These are phyloP conservation scores for Drosophila albomicans DNA, from an alignment of 1,140 invertebrate genomes.

Conservation along the genomic window DNA sequence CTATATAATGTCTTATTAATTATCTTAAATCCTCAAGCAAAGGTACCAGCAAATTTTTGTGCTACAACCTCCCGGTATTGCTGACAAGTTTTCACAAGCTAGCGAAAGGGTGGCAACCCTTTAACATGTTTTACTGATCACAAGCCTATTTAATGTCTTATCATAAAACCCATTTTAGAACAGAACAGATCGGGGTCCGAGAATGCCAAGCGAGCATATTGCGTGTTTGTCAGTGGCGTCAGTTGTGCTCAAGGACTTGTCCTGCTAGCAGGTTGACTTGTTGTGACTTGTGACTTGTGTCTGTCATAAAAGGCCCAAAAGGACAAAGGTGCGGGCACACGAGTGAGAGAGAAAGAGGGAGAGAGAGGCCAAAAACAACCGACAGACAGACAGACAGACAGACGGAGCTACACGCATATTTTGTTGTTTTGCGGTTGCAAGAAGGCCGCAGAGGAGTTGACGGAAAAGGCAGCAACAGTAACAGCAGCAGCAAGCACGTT, in stretches of 20 bases:
- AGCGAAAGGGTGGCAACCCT: too few relatives aligned
- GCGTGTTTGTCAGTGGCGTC: constrained; percentile 45
- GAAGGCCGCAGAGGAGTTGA: constrained; percentile 5
- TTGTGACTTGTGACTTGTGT: constrained; percentile 52
- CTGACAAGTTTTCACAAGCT: too few relatives aligned
- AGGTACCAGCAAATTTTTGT: too few relatives aligned
- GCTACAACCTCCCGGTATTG: too few relatives aligned
- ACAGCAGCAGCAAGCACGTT: constrained; percentile 59
- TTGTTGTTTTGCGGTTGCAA: constrained; percentile 62
- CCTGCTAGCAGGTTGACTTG: constrained; percentile 13
- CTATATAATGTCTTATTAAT: background rate
- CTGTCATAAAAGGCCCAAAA: constrained; percentile 76
- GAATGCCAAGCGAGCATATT: background rate
- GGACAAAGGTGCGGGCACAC: constrained; percentile 41
- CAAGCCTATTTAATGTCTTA: background rate
- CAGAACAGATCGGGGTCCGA: background rate
- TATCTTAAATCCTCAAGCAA: too few relatives aligned
- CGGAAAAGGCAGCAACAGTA: constrained; percentile 35
- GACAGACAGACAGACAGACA: background rate
- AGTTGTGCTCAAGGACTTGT: constrained; percentile 77
- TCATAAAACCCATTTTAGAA: background rate
- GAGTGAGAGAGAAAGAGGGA: constrained; percentile 8
- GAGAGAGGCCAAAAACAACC: constrained; percentile 16
- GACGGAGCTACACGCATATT: constrained; percentile 67
- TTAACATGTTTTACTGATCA: too few relatives aligned